Base-by-base conservation (phyloP, 2,888 invertebrate species). In the Carcina quercana region DNA sequence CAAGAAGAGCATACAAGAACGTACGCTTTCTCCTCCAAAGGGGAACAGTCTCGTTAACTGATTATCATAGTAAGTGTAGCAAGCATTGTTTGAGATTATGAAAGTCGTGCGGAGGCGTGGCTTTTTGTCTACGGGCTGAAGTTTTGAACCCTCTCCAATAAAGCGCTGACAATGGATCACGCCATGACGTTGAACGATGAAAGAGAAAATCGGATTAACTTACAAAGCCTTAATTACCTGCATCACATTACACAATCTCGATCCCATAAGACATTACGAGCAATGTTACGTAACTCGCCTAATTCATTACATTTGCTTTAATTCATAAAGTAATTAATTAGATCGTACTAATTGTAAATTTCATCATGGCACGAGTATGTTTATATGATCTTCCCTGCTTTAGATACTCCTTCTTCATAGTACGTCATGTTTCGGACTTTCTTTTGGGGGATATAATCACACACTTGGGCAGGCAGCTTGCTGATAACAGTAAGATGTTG, bases 41-140 rank as follows among this genome's bases (percentile, higher is more conserved):
- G 70, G 56, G 76, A 71, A 64, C 75, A 66, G 59, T 60, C 61
- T 64, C 53, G 64, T 63, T 64, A 70, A 70, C 68, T 63, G 75
- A 76, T 79, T 79, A 76, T 75, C 71, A 75, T 75, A 73, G 63
- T 72, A 72, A 71, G 50, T 72, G 62, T 71, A 67, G 57, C 66
- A 56, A 53, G 59, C 64, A 73, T 72, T 69, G 72, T 71, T 64
- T 57, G 54, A 54, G 51, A 63, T 64, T 66, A 69, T 67, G 71
- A 69, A 71, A 70, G 70, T 65, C 53, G 50, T 44, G 40, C 37
- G 47, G 46, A 45, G 59, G 53, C 52, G 55, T 42, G 39, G 30
- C 35, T 35, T 34, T 12, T 24, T 17, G 15, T 24, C 31, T 33
- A 45, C 44, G 30, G 37, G 35, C 43, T 34, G 40, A 38, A 43